phyloP scores from a whole-genome alignment of 2,888 invertebrate species.

The Clistopyga incitator region DNA sequence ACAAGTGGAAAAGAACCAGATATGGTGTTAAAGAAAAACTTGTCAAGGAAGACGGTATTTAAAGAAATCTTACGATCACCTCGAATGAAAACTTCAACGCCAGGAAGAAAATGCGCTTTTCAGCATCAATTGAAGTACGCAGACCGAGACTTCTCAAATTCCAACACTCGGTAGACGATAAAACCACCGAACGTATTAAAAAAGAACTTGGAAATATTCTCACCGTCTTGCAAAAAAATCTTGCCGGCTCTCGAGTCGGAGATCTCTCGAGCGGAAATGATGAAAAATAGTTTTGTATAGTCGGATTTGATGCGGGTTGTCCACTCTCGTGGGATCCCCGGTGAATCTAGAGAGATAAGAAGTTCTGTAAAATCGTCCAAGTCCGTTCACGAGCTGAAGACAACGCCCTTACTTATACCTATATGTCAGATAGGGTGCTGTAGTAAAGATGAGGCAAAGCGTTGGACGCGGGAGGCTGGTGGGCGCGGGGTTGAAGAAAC shows the following conservation, averaged over 20 bases:
- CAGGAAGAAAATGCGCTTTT: not conserved
- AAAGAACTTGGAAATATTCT: slow-evolving; percentile 1
- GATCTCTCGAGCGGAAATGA: not conserved
- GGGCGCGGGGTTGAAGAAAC: slow-evolving; percentile 35
- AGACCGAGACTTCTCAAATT: not conserved
- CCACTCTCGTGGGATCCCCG: not conserved
- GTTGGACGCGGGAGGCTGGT: slow-evolving; percentile 40
- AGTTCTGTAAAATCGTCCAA: slow-evolving; percentile 55
- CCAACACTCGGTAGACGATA: not conserved
- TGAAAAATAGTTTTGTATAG: not conserved
- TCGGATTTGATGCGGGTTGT: not conserved
- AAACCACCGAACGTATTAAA: not conserved
- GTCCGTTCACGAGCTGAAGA: slow-evolving; percentile 77
- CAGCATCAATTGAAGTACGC: not conserved
- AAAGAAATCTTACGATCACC: not conserved
- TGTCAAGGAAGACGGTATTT: not conserved
- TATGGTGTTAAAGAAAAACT: not conserved
- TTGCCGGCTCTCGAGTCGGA: not conserved
- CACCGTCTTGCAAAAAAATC: not conserved
- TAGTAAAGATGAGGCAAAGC: slow-evolving; percentile 60
- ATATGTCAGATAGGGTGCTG: slow-evolving; percentile 61
- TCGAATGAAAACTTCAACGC: not conserved
- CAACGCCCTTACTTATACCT: slow-evolving; percentile 83
- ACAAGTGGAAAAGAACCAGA: not conserved
- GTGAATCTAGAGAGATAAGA: slow-evolving; percentile 25